Conservation (phyloP, 2,888 invertebrate species). For the Aphidius colemani region DNA sequence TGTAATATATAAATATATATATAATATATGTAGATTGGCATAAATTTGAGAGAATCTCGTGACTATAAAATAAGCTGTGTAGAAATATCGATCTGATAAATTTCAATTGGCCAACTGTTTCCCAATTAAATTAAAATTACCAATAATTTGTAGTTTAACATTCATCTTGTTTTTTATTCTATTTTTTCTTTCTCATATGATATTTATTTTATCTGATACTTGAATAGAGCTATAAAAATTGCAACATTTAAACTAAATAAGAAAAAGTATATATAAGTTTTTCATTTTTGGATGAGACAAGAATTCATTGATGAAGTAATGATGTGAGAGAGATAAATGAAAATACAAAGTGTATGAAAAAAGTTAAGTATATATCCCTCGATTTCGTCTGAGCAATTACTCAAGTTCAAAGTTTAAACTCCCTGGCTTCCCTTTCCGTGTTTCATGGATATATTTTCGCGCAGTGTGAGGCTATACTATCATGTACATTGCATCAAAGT, state of each 20-base stretch:
- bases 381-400: slow-evolving; percentile 36
- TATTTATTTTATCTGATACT: too few species aligned
- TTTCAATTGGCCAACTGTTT: slow-evolving; percentile 6
- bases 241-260: background rate
- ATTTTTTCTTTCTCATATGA: too few species aligned
- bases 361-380: slow-evolving; percentile 12
- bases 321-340: too few species aligned
- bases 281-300: background rate
- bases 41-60: background rate
- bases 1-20: background rate
- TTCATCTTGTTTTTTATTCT: too few species aligned
- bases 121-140: slow-evolving; percentile 6
- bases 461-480: background rate
- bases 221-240: too few species aligned
- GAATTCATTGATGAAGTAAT: background rate
- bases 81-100: slow-evolving; percentile 12
- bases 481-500: background rate
- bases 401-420: slow-evolving; percentile 40
- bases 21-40: background rate
- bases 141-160: background rate
- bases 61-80: background rate
- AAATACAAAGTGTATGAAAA: background rate
- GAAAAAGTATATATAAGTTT: too few species aligned
- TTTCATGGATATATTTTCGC: slow-evolving; percentile 2
- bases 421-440: slow-evolving; percentile 8